phyloP scores from a whole-genome alignment of 2,888 invertebrate species.

The Leucoptera coffeella region DNA sequence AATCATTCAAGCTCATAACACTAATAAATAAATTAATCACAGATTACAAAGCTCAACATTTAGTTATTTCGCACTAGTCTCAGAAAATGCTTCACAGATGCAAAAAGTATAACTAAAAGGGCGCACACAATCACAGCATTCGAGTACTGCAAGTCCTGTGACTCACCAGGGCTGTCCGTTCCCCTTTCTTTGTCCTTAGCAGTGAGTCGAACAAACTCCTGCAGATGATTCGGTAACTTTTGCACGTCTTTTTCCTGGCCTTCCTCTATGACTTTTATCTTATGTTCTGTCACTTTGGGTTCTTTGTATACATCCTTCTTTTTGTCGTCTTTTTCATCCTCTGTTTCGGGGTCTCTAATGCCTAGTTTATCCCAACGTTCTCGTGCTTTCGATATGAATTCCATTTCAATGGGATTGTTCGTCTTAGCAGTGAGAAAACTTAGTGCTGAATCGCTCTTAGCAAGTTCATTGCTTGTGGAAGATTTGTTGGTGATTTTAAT shows the following conservation, averaged over 20 bases:
- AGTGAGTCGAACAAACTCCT: conserved; percentile 68
- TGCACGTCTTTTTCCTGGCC: conserved; percentile 54
- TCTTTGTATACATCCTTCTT: conserved; percentile 23
- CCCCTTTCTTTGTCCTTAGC: conserved; percentile 44
- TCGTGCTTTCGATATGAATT: conserved; percentile 72
- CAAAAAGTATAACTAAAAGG: conserved; percentile 38
- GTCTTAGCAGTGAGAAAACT: conserved; percentile 28
- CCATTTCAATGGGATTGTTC: conserved; percentile 59
- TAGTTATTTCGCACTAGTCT: conserved; percentile 26
- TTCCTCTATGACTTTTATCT: conserved; percentile 63
- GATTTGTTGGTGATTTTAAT: conserved; percentile 69
- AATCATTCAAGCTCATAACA: too few relatives aligned
- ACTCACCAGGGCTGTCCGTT: conserved; percentile 48
- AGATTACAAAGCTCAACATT: too few relatives aligned
- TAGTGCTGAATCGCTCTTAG: conserved; percentile 29
- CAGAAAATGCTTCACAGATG: conserved; percentile 31
- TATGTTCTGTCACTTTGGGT: conserved; percentile 37
- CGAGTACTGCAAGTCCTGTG: conserved; percentile 26
- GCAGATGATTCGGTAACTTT: conserved; percentile 69
- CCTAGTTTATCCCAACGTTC: conserved; percentile 65
- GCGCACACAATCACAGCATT: conserved; percentile 45
- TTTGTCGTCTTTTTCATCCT: conserved; percentile 44
- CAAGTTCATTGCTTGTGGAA: conserved; percentile 15
- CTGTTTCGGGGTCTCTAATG: conserved; percentile 61
- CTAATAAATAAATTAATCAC: too few relatives aligned